Evolutionary conservation across 2,888 invertebrate species (phyloP).

Genomic region (Cartodere bifasciata): DNA sequence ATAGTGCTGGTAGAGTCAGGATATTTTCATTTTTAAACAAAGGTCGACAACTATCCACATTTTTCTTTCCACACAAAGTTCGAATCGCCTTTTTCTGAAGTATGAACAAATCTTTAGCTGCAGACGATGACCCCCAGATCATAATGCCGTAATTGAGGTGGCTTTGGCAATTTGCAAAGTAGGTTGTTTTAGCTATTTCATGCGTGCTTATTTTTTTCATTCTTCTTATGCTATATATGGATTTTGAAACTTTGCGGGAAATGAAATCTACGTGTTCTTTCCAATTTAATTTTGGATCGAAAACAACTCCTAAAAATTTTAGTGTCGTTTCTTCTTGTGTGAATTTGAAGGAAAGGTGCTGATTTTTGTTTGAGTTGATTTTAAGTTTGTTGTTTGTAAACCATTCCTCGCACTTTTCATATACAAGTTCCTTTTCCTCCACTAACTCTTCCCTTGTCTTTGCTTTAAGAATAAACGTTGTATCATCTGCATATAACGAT

Average conservation of each 20-base stretch:
- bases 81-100: slow-evolving; percentile 3
- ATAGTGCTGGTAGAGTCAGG: slow-evolving; percentile 4
- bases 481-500: no score
- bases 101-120: background rate
- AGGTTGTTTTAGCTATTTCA: background rate
- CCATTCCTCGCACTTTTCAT: slow-evolving; percentile 1
- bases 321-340: background rate
- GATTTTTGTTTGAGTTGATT: slow-evolving; percentile 4
- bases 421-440: background rate
- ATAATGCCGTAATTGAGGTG: slow-evolving; percentile 3
- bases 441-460: background rate
- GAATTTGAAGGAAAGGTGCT: background rate
- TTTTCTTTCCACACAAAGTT: slow-evolving; percentile 2
- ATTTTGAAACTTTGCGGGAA: slow-evolving; percentile 3
- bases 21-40: slow-evolving; percentile 2
- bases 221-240: slow-evolving; percentile 2
- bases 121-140: slow-evolving; percentile 2
- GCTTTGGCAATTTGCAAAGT: slow-evolving; percentile 4
- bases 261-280: slow-evolving; percentile 4
- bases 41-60: slow-evolving; percentile 3
- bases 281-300: slow-evolving; percentile 3
- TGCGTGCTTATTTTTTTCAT: slow-evolving; percentile 3
- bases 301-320: slow-evolving; percentile 1
- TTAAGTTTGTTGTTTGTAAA: slow-evolving; percentile 3
- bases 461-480: slow-evolving; percentile 3